Evolutionary conservation across 1,140 invertebrate genomes (phyloP).

Genomic region (Archegozetes longisetosus): DNA sequence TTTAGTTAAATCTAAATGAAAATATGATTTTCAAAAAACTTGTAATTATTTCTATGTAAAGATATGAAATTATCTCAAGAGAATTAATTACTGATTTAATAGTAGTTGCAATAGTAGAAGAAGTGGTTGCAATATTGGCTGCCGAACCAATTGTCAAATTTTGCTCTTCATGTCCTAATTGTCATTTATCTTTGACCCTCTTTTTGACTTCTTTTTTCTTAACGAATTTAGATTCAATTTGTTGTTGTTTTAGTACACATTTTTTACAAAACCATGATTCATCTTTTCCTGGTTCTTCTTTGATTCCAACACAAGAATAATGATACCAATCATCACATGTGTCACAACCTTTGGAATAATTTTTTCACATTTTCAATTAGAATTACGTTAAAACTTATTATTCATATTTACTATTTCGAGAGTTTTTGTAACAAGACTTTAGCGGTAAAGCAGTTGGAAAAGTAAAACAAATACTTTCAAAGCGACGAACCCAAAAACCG

Average conservation of each 20-base stretch:
- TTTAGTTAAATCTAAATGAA: background rate
- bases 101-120: background rate
- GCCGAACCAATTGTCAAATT: background rate
- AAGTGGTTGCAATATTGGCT: background rate
- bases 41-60: background rate
- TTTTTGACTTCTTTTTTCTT: background rate
- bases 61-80: background rate
- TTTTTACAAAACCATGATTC: constrained; percentile 82
- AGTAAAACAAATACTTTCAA: no score
- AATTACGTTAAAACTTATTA: background rate
- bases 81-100: background rate
- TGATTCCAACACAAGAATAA: constrained; percentile 80
- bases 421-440: no score
- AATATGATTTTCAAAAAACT: background rate
- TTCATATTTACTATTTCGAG: no score
- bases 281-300: constrained; percentile 60
- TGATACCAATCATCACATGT: constrained; percentile 24
- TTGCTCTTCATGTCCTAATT: background rate
- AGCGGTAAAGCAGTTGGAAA: no score
- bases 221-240: constrained; percentile 24
- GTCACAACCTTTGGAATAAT: background rate
- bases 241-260: constrained; percentile 57
- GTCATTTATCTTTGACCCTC: background rate
- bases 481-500: no score
- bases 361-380: background rate